Base-by-base conservation (phyloP, 1,140 invertebrate species). In the Drosophila dunni region DNA sequence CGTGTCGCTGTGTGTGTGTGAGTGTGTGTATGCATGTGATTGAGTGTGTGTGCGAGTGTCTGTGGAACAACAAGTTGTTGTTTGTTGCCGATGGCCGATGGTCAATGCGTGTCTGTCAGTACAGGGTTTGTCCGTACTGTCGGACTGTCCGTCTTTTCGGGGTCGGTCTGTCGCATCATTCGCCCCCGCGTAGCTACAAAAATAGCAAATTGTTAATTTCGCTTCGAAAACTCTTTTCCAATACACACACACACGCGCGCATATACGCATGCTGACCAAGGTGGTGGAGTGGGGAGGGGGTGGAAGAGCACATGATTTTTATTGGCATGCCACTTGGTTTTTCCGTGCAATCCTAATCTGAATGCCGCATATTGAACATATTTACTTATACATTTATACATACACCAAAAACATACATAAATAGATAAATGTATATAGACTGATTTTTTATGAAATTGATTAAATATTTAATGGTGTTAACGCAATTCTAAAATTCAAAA, bases 141-240 rank as follows among this genome's bases (percentile, higher is more conserved):
- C 50, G 15, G 38, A 24, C 13, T 6, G 57, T 62, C 42, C 20
- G 42, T 71, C 50, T 15, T 54, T 83, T 69, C 67, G 68, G 78
- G 64, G 63, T 63, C 75, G 63, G 53, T 45, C 67, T 70, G 68
- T 70, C 67, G 73, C 67, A 70, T 70, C 73, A 63, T 61, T 62
- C 76, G 79, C 83, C 84, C 84, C 77, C 83, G 69, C 83, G 79
- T 65, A 61, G 53, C 76, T 88, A 88, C 83, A 40, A 69, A 88
- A 89, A 88, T 88, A 88, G 84, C 79, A 88, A 88, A 88, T 88
- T 88, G 83, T 88, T 88, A 88, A 86, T 86, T 86, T 86, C 66
- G 79, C 83, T 89, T 79, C 83, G 69, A 70, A 86, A 83, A 86
- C 83, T 86, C 83, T 86, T 86, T 86, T 86, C 76, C 83, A 86